Evolutionary conservation across 2,113 vertebrate species (phyloP).

Genomic region (Xerus inauris): DNA sequence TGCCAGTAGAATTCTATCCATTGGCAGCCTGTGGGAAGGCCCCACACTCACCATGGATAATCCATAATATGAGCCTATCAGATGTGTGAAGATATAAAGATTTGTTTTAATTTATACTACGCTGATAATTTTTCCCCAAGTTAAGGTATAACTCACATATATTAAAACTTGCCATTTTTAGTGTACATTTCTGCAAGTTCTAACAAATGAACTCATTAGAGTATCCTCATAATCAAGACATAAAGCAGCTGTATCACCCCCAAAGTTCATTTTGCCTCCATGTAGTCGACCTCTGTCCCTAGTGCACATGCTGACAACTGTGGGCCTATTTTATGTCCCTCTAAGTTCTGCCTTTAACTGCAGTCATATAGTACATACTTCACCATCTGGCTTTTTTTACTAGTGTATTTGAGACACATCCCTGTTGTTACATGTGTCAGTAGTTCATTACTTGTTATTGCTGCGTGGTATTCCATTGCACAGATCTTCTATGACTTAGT

Average conservation of each 20-base stretch:
- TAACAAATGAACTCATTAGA: not conserved
- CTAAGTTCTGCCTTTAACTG: not conserved
- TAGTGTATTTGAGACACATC: not conserved
- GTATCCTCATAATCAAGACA: too few species aligned
- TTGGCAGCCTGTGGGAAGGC: not conserved
- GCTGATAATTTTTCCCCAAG: not conserved
- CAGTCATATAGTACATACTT: not conserved
- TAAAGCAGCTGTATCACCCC: not conserved
- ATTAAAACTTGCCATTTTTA: not conserved
- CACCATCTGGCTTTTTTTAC: not conserved
- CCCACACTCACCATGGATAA: not conserved
- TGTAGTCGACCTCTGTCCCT: not conserved
- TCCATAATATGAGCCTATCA: not conserved
- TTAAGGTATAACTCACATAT: not conserved
- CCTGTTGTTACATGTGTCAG: accelerated
- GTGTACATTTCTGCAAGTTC: not conserved
- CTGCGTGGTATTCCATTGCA: not conserved
- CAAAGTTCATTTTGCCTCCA: not conserved
- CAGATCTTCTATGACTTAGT: not conserved
- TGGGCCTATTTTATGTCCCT: not conserved
- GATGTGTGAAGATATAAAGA: not conserved
- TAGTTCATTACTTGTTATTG: not conserved
- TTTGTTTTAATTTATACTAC: not conserved
- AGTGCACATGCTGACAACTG: not conserved
- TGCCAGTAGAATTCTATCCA: not conserved